phyloP scores from a whole-genome alignment of 2,888 invertebrate genomes.

The Lathronympha strigana region DNA sequence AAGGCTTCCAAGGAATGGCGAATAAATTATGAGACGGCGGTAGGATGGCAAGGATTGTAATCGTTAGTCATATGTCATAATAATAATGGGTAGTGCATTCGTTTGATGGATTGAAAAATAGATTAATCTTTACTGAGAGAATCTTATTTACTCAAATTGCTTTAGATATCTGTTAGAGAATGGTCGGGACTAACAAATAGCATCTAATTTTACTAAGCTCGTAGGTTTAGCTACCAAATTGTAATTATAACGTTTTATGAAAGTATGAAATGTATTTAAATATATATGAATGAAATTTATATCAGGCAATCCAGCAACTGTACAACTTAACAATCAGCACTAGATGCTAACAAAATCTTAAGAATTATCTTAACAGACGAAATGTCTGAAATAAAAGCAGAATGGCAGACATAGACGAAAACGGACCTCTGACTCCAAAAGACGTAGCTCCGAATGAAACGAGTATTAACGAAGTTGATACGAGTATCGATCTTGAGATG shows the following conservation, averaged over 20 bases:
- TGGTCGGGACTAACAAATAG: neutral
- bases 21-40: slow-evolving; percentile 30
- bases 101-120: slow-evolving; percentile 14
- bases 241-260: too few species aligned
- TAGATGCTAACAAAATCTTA: too few species aligned
- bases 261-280: too few species aligned
- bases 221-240: neutral
- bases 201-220: neutral
- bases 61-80: slow-evolving; percentile 28
- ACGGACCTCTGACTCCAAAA: neutral
- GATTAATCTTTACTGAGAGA: slow-evolving; percentile 19
- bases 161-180: slow-evolving; percentile 2
- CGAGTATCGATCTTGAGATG: neutral
- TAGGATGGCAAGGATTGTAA: slow-evolving; percentile 13
- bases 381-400: too few species aligned
- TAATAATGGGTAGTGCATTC: slow-evolving; percentile 24
- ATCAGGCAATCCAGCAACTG: too few species aligned
- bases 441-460: neutral
- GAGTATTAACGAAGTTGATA: neutral
- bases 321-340: too few species aligned
- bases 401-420: too few species aligned
- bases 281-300: too few species aligned
- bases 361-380: too few species aligned
- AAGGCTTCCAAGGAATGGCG: slow-evolving; percentile 21
- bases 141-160: neutral